These are phyloP conservation scores for Harpalus rubripes DNA, from an alignment of 2,888 invertebrate species.

Conservation along the genomic window DNA sequence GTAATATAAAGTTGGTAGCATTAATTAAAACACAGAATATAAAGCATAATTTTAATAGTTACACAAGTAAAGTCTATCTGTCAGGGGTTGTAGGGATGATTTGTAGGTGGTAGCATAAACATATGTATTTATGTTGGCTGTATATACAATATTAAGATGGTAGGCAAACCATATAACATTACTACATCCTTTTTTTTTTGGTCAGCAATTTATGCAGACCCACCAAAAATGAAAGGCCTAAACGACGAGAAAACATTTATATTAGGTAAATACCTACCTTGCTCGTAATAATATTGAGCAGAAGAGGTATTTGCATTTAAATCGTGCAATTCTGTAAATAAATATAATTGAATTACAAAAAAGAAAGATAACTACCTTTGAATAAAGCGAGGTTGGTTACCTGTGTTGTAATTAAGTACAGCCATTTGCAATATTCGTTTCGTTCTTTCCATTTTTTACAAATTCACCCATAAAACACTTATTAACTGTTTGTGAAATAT, in stretches of 20 bases:
- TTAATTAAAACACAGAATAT: too few species aligned
- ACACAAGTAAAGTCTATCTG: too few species aligned
- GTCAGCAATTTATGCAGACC: too few species aligned
- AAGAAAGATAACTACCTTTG: neutral
- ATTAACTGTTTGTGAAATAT: neutral
- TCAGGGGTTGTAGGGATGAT: too few species aligned
- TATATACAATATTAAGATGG: too few species aligned
- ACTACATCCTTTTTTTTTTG: too few species aligned
- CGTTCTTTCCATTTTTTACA: neutral
- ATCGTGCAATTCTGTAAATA: neutral
- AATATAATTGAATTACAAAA: slow-evolving; percentile 1
- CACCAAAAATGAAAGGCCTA: slow-evolving; percentile 11
- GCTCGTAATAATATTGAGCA: neutral
- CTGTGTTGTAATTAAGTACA: neutral
- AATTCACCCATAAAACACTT: slow-evolving; percentile 8
- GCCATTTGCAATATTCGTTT: neutral
- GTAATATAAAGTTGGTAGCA: too few species aligned
- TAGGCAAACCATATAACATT: too few species aligned
- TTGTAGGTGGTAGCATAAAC: too few species aligned
- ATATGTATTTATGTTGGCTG: too few species aligned
- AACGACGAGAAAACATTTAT: neutral
- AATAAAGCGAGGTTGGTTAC: neutral
- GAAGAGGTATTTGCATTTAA: slow-evolving; percentile 5
- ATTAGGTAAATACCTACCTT: slow-evolving; percentile 6
- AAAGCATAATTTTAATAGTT: too few species aligned